These are phyloP conservation scores for Tragopan temminckii DNA, from an alignment of 2,797 vertebrate genomes.

Conservation along the genomic window DNA sequence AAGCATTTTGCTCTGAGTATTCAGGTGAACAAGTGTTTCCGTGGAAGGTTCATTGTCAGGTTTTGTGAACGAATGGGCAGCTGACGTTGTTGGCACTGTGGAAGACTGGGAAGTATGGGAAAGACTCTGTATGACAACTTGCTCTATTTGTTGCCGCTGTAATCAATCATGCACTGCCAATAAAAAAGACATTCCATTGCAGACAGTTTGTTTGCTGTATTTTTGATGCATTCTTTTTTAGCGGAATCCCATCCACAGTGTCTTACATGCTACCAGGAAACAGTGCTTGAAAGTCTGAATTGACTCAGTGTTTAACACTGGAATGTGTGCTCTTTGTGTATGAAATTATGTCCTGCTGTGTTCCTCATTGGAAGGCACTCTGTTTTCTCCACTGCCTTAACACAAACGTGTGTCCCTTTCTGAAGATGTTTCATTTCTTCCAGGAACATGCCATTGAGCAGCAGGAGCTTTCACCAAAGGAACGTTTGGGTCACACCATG, in stretches of 20 bases:
- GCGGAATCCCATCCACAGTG: constrained; percentile 37
- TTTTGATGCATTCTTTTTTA: constrained; percentile 77
- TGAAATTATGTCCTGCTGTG: constrained; percentile 28
- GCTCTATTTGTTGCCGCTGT: constrained; percentile 73
- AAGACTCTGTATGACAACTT: constrained; percentile 68
- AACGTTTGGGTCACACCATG: not conserved
- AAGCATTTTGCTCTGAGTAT: constrained; percentile 18
- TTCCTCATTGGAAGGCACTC: constrained; percentile 11
- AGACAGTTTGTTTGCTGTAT: constrained; percentile 83
- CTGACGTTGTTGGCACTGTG: constrained; percentile 23
- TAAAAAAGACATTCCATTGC: constrained; percentile 79
- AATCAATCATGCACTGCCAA: constrained; percentile 74
- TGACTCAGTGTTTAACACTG: constrained; percentile 38
- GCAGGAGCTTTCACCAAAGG: constrained; percentile 12
- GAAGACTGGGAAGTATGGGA: constrained; percentile 31
- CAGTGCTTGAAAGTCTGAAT: constrained; percentile 34
- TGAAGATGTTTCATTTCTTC: constrained; percentile 50
- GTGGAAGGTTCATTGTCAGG: constrained; percentile 15
- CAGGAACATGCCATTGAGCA: not conserved
- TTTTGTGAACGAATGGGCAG: constrained; percentile 35
- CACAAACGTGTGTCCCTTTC: not conserved
- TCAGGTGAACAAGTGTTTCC: constrained; percentile 16
- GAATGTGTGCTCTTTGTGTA: constrained; percentile 31
- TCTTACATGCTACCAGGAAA: not conserved
- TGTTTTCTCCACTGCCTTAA: constrained; percentile 30